phyloP scores from a whole-genome alignment of 92 coral and sea anemone genomes.

The Ricordea florida region DNA sequence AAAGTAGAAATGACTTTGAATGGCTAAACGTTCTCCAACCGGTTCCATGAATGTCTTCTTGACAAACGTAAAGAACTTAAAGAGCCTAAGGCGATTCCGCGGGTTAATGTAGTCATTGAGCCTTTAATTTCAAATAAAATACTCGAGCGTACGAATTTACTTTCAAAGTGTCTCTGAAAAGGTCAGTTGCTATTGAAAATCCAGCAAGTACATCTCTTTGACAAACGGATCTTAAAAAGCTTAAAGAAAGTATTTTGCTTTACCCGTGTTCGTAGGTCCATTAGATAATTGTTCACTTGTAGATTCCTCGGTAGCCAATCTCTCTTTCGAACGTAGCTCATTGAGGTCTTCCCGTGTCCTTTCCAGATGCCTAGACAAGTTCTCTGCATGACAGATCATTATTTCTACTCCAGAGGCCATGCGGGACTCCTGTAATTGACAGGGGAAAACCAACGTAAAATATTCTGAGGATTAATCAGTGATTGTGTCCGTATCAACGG shows the following conservation, averaged over 20 bases:
- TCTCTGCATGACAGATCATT: constrained; percentile 92
- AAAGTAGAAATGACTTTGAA: too few species aligned
- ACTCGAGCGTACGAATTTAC: not conserved
- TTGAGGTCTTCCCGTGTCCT: constrained; percentile 71
- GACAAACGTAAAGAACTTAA: too few species aligned
- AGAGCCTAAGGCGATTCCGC: too few species aligned
- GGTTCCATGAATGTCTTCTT: too few species aligned
- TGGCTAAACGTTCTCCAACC: too few species aligned
- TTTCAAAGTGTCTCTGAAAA: too few species aligned
- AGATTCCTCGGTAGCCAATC: constrained; percentile 15
- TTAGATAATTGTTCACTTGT: constrained; percentile 12
- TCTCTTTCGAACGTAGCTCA: constrained; percentile 67
- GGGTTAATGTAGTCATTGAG: too few species aligned
- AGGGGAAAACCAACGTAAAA: not conserved
- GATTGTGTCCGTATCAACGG: not conserved
- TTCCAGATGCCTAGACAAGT: constrained; percentile 80
- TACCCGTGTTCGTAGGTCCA: constrained; percentile 60
- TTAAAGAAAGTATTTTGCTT: too few species aligned
- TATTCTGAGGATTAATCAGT: not conserved
- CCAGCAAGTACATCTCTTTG: not conserved
- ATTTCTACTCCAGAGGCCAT: constrained; percentile 95
- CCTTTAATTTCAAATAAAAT: too few species aligned
- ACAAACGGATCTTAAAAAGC: not conserved
- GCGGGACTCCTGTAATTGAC: constrained; percentile 73
- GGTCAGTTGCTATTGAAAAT: too few species aligned